phyloP scores from a whole-genome alignment of 1,140 invertebrate species.

The Drosophila baimaii region DNA sequence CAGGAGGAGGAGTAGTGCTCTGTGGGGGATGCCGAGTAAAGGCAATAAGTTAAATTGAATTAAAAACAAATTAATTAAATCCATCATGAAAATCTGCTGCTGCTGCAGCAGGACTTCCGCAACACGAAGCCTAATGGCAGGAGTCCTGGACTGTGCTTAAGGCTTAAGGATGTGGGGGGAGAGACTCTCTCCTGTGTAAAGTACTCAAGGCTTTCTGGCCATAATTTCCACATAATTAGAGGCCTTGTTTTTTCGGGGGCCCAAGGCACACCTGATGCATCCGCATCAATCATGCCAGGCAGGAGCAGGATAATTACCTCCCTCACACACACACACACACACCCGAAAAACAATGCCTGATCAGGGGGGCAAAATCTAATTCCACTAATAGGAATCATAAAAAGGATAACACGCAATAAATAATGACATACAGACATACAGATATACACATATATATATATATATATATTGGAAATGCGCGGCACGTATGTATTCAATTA shows the following conservation, averaged over 20 bases:
- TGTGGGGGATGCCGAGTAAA: slow-evolving; percentile 2
- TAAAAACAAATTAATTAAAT: slow-evolving; percentile 83
- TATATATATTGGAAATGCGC: slow-evolving; percentile 73
- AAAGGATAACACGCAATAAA: slow-evolving; percentile 81
- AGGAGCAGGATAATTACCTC: slow-evolving; percentile 28
- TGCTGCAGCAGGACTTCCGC: background rate
- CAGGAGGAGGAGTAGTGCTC: no score
- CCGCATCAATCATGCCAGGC: slow-evolving; percentile 58
- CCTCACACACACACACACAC: slow-evolving; percentile 13
- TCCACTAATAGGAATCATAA: slow-evolving; percentile 83
- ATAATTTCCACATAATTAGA: slow-evolving; percentile 55
- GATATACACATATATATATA: no score
- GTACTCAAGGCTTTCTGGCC: background rate
- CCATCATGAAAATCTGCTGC: slow-evolving; percentile 59
- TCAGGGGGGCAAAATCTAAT: slow-evolving; percentile 64
- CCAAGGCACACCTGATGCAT: slow-evolving; percentile 50
- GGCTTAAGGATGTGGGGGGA: background rate
- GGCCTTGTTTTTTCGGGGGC: slow-evolving; percentile 20
- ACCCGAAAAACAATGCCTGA: no score
- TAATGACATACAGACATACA: slow-evolving; percentile 66
- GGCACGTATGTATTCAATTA: slow-evolving; percentile 81
- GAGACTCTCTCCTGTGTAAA: background rate
- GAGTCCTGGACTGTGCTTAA: background rate
- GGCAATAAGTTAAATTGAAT: slow-evolving; percentile 81
- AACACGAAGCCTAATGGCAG: background rate